These are phyloP conservation scores for Stylophora pistillata DNA, from an alignment of 64 coral and sea anemone species.

Conservation along the genomic window DNA sequence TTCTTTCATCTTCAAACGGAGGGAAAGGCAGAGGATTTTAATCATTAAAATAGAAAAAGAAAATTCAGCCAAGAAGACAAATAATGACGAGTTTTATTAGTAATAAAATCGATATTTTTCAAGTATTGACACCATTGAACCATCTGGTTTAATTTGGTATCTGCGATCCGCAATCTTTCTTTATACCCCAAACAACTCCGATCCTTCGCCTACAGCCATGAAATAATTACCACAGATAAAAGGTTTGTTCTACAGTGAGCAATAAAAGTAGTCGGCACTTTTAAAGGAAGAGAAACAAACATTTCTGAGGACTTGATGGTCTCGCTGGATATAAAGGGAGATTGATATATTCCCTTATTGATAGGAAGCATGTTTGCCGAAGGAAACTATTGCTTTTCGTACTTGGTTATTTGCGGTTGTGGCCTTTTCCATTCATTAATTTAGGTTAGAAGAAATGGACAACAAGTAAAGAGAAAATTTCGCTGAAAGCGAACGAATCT, in stretches of 20 bases:
- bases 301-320: neutral
- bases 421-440: neutral
- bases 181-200: neutral
- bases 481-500: neutral
- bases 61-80: neutral
- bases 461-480: neutral
- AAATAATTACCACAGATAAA: neutral
- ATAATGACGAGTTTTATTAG: constrained; percentile 5
- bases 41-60: neutral
- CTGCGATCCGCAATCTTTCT: neutral
- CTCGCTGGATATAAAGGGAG: neutral
- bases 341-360: neutral
- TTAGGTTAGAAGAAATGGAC: neutral
- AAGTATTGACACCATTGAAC: neutral
- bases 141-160: constrained; percentile 6
- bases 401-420: neutral
- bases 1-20: neutral
- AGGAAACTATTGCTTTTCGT: neutral
- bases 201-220: neutral
- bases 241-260: neutral
- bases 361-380: constrained; percentile 3
- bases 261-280: neutral
- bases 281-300: neutral
- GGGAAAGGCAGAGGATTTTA: neutral
- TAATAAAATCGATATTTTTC: constrained; percentile 15